Conservation (phyloP, 2,888 invertebrate species). For the Halocaridina rubra region DNA sequence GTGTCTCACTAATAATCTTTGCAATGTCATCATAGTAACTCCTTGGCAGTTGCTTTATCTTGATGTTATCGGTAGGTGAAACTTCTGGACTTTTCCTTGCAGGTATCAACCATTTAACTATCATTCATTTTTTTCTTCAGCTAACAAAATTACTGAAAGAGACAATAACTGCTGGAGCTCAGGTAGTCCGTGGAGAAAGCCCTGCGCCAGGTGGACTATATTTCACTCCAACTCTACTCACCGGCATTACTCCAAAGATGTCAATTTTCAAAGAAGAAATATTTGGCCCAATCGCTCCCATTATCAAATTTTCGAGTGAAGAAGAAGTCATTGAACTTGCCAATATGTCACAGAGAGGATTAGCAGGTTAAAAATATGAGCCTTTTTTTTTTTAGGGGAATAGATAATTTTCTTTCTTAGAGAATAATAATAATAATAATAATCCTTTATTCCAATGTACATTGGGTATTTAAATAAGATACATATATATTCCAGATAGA, state of each 20-base stretch:
- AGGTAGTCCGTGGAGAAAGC: conserved; percentile 49
- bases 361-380: conserved; percentile 83
- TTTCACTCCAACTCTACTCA: conserved; percentile 57
- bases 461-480: no score
- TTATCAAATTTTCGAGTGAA: conserved; percentile 81
- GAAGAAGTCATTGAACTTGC: conserved; percentile 86
- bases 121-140: conserved; percentile 67
- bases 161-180: conserved; percentile 75
- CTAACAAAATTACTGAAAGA: conserved; percentile 83
- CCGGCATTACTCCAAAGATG: conserved; percentile 74
- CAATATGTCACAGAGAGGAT: conserved; percentile 84
- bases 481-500: no score
- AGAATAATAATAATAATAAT: no score
- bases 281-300: conserved; percentile 87
- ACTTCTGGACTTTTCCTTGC: no score
- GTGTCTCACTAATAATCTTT: no score
- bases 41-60: no score
- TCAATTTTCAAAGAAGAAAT: conserved; percentile 87
- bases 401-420: no score
- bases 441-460: no score
- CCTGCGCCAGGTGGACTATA: conserved; percentile 36
- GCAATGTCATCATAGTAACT: no score
- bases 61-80: no score
- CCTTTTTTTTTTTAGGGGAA: no score
- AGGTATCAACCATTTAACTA: no score